Percentiles rank a stretch among this genome's conserved stretches.
These are phyloP conservation scores for Liodrosophila aerea DNA, from an alignment of 2,888 invertebrate species.

Conservation along the genomic window DNA sequence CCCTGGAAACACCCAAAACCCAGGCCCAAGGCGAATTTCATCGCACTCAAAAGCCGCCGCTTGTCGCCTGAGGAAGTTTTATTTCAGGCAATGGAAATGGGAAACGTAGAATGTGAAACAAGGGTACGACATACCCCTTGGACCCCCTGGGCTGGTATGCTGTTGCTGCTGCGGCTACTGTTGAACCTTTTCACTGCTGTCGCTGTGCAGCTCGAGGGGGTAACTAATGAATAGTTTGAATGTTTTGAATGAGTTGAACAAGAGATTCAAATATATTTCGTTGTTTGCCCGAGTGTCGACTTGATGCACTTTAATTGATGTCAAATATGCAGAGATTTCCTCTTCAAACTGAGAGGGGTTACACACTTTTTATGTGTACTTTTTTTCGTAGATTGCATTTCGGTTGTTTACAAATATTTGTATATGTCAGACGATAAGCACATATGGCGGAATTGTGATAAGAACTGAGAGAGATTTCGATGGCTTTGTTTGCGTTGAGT, in stretches of 20 bases:
- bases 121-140: conserved; percentile 58
- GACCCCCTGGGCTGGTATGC: conserved; percentile 58
- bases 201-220: conserved; percentile 46
- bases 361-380: not conserved
- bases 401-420: conserved; percentile 73
- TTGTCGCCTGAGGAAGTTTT: conserved; percentile 59
- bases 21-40: conserved; percentile 56
- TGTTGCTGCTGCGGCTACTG: conserved; percentile 37
- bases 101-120: conserved; percentile 36
- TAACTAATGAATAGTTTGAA: conserved; percentile 72
- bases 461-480: conserved; percentile 13
- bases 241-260: conserved; percentile 22
- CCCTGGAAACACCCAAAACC: conserved; percentile 56
- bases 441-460: conserved; percentile 60
- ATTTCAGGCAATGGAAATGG: no score
- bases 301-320: conserved; percentile 80
- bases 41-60: conserved; percentile 58
- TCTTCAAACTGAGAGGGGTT: not conserved
- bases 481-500: no score
- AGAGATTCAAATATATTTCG: conserved; percentile 65
- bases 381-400: conserved; percentile 52
- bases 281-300: conserved; percentile 78
- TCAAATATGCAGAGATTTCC: conserved; percentile 74
- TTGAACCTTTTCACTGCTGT: conserved; percentile 49
- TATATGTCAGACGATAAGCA: conserved; percentile 43